phyloP scores from a whole-genome alignment of 2,888 invertebrate species.

The Drosophila monieri region DNA sequence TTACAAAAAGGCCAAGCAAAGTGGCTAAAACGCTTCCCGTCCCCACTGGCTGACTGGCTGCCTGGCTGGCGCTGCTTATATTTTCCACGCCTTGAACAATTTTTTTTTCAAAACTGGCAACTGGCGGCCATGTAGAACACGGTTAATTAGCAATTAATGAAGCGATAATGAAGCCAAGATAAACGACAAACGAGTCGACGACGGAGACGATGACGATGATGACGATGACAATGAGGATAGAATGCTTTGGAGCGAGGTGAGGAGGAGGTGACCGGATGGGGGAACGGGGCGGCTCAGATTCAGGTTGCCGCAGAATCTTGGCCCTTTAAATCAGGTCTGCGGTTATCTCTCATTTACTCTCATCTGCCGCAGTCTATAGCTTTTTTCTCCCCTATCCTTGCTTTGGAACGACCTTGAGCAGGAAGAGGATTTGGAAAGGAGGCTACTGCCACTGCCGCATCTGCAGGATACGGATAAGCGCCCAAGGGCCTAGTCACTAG shows the following conservation, averaged over 20 bases:
- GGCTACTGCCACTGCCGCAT: constrained; percentile 14
- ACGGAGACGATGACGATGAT: constrained; percentile 24
- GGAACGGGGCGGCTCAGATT: not conserved
- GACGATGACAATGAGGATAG: constrained; percentile 30
- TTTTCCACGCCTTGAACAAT: constrained; percentile 74
- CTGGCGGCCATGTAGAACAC: constrained; percentile 78
- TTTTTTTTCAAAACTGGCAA: constrained; percentile 57
- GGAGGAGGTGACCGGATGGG: constrained; percentile 1
- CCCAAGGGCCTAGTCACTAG: constrained; percentile 34
- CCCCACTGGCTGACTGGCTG: not conserved
- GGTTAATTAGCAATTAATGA: constrained; percentile 83
- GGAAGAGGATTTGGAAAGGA: constrained; percentile 11
- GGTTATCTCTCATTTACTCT: constrained; percentile 1
- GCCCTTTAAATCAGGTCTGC: constrained; percentile 23
- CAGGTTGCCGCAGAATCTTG: constrained; percentile 53
- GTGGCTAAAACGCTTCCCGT: constrained; percentile 12
- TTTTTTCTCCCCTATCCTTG: constrained; percentile 5
- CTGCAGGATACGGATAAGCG: constrained; percentile 57
- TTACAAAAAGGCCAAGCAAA: constrained; percentile 70
- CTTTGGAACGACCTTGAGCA: constrained; percentile 57
- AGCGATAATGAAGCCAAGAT: constrained; percentile 83
- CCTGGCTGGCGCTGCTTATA: constrained; percentile 50
- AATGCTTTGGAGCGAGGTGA: constrained; percentile 14
- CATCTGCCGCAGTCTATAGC: constrained; percentile 32
- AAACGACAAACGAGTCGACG: constrained; percentile 62